These are phyloP conservation scores for Myotis yumanensis DNA, from an alignment of 2,113 vertebrate genomes.

Conservation along the genomic window DNA sequence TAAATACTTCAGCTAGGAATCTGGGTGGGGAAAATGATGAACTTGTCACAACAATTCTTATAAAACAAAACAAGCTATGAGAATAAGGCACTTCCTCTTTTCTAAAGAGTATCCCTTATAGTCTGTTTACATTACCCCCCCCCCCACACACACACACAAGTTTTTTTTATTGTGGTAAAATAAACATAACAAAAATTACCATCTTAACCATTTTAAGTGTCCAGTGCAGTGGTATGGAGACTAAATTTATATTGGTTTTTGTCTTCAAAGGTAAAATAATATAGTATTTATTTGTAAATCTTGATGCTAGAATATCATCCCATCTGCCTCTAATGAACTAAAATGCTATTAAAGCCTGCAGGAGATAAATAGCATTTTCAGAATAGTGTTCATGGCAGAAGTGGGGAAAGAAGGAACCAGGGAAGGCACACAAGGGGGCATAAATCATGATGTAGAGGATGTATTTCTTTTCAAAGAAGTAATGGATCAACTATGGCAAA, in stretches of 20 bases:
- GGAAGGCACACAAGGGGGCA: not conserved
- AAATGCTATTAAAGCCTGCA: not conserved
- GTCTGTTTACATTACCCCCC: not conserved
- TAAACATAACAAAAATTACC: not conserved
- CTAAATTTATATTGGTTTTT: not conserved
- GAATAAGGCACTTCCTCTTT: not conserved
- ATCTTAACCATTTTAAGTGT: not conserved
- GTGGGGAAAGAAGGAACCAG: not conserved
- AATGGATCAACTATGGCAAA: not conserved
- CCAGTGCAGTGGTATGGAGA: not conserved
- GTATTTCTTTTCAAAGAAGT: not conserved
- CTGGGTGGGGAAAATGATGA: not conserved
- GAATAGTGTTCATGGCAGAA: not conserved
- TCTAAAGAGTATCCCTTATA: not conserved
- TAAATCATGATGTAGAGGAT: not conserved
- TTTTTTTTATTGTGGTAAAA: not conserved
- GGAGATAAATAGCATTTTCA: not conserved
- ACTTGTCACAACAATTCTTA: slow-evolving; percentile 29
- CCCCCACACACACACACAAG: no score
- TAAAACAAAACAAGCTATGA: not conserved
- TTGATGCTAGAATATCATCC: no score
- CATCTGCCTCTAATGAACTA: no score
- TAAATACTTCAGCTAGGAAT: slow-evolving; percentile 2
- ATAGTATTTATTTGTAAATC: not conserved
- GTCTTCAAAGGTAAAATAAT: not conserved